Evolutionary conservation across 2,797 vertebrate genomes (phyloP).

Genomic region (Limosa lapponica): DNA sequence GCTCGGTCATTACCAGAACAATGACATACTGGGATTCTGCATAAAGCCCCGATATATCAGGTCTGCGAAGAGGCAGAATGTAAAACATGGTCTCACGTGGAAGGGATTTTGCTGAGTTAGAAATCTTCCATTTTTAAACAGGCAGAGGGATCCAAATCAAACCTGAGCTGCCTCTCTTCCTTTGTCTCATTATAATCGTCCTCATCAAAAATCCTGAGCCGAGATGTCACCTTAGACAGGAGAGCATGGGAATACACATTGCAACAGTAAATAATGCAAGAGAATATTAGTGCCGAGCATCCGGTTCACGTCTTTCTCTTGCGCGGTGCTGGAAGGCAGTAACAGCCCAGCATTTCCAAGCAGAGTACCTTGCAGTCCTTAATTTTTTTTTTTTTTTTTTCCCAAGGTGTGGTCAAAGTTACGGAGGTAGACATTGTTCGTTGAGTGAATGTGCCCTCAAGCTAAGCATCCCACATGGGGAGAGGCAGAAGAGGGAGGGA

Average conservation of each 20-base stretch:
- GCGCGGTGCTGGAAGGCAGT: not conserved
- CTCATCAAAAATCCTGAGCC: not conserved
- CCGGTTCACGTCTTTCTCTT: not conserved
- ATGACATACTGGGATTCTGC: not conserved
- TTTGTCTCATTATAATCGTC: not conserved
- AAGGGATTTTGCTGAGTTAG: slow-evolving; percentile 3
- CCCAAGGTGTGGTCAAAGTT: not conserved
- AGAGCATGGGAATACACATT: not conserved
- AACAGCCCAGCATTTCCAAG: not conserved
- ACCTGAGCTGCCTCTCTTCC: not conserved
- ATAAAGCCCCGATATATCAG: not conserved
- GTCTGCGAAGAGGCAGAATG: not conserved
- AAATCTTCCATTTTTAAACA: slow-evolving; percentile 42
- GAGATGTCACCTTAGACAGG: not conserved
- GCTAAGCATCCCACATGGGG: not conserved
- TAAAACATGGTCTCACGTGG: not conserved
- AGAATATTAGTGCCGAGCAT: not conserved
- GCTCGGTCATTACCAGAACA: not conserved
- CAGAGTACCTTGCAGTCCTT: not conserved
- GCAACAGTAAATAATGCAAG: not conserved
- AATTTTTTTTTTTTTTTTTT: not conserved
- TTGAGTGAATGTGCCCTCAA: fast-evolving
- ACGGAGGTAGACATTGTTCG: fast-evolving
- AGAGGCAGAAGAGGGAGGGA: not conserved
- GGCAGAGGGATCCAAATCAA: not conserved